Evolutionary conservation across 2,113 vertebrate genomes (phyloP).

Genomic region (Emydura subglobosa): DNA sequence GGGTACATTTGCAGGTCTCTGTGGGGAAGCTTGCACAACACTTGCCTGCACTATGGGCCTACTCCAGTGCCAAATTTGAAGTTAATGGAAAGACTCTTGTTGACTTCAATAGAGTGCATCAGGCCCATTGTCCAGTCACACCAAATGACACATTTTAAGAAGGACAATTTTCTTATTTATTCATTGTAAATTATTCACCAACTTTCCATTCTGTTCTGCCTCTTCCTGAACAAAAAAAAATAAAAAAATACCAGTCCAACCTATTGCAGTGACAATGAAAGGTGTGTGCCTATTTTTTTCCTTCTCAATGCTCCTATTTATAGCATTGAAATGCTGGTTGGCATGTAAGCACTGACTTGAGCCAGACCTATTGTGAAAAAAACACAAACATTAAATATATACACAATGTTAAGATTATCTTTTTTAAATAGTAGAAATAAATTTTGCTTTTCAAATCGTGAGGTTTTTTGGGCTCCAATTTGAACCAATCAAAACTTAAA

Average conservation of each 20-base stretch:
- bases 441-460: not conserved
- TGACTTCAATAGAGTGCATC: not conserved
- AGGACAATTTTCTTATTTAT: not conserved
- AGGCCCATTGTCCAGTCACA: not conserved
- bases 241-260: not conserved
- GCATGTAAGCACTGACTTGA: not conserved
- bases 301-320: not conserved
- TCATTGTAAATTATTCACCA: not conserved
- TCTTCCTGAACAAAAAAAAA: not conserved
- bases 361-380: not conserved
- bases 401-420: not conserved
- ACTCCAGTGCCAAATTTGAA: not conserved
- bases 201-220: not conserved
- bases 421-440: not conserved
- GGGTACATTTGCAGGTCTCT: not conserved
- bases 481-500: conserved; percentile 14
- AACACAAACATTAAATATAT: not conserved
- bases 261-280: not conserved
- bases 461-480: not conserved
- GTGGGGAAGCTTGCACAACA: rapidly evolving
- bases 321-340: not conserved
- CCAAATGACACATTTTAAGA: not conserved
- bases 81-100: not conserved
- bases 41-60: rapidly evolving
- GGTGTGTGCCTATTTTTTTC: not conserved